Base-by-base conservation (phyloP, 2,797 vertebrate species). In the Kryptopterus vitreolus region DNA sequence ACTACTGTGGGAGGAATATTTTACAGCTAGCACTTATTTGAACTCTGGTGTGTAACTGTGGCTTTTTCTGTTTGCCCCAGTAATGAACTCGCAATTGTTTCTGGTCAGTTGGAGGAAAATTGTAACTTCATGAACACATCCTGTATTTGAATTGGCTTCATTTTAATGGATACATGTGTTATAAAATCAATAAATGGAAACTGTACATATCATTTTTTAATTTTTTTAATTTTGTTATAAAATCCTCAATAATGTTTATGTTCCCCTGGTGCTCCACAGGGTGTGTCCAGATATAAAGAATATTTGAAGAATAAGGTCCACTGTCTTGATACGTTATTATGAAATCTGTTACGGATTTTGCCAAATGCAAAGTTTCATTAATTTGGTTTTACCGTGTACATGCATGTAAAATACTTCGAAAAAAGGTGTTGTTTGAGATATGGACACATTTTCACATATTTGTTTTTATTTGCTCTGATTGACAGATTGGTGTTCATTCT, bases 311-410 rank as follows among this genome's bases (percentile, higher is more conserved):
- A 43, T 43, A 43, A 43, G 38, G 38, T 43, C 38, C 38, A 43
- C 38, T 43, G 55, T 76, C 20, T 59, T 81, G 70, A 65, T 72
- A 48, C 22, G 33, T 18, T 29, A 38, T 57, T 61, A n/a, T 63
- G 26, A n/a, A 53, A 53, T 16, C 26, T 43, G 29, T 8, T 53
- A 9, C 3, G 71, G 77, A 76, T 48, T 76, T 76, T 53, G 66
- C 20, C 18, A 38, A 58, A 35, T 16, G 66, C 46, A 68, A 20
- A 4, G 33, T 33, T 50, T 69, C 46, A 31, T 70, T n/a, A 1
- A 3, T 24, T 26, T 29, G n/a, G 24, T 29, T 29, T 2, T 50
- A 15, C 31, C 48, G 33, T 71, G 33, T 53, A 29, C 11, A 33
- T 53, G 31, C 22, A 16, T 70, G 26, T 70, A 31, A 70, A 52